A percentile compares a stretch with the other conserved stretches of the same genome.
phyloP scores from a whole-genome alignment of 2,113 vertebrate species.

The Melanostigma gelatinosum region DNA sequence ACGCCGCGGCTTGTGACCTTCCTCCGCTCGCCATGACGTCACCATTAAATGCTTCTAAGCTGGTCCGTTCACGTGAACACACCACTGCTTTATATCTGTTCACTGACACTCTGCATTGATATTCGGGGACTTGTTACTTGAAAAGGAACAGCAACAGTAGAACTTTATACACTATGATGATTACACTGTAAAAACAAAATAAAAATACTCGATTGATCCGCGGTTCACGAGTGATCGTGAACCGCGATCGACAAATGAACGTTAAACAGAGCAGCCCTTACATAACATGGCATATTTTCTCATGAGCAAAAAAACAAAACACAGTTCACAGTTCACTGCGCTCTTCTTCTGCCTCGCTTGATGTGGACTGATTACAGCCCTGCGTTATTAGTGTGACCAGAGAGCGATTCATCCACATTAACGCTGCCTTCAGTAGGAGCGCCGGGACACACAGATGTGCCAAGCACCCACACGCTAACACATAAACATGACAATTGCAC shows the following conservation, averaged over 20 bases:
- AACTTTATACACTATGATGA: too few species aligned
- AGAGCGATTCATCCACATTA: conserved; percentile 61
- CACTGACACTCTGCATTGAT: too few species aligned
- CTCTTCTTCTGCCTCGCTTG: conserved; percentile 39
- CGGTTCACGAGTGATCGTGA: too few species aligned
- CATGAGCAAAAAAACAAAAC: conserved; percentile 66
- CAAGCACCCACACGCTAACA: conserved; percentile 13
- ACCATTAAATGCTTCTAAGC: too few species aligned
- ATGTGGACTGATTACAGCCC: conserved; percentile 60
- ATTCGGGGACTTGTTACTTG: too few species aligned
- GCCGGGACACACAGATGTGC: conserved; percentile 48
- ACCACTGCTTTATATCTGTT: too few species aligned
- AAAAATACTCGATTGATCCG: too few species aligned
- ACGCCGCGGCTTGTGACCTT: too few species aligned
- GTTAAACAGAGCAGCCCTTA: conserved; percentile 71
- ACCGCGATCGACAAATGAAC: conserved; percentile 75
- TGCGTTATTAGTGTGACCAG: conserved; percentile 56
- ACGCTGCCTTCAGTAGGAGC: conserved; percentile 57
- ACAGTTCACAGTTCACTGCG: conserved; percentile 46
- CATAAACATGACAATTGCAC: conserved; percentile 30
- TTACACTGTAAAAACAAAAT: too few species aligned
- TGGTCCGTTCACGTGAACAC: too few species aligned
- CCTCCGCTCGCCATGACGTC: too few species aligned
- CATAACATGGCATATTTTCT: conserved; percentile 74
- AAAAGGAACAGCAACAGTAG: too few species aligned